A percentile compares a stretch with the other conserved stretches of the same genome.
Conservation (phyloP, 2,797 vertebrate genomes). For the Myiotriccus ornatus region DNA sequence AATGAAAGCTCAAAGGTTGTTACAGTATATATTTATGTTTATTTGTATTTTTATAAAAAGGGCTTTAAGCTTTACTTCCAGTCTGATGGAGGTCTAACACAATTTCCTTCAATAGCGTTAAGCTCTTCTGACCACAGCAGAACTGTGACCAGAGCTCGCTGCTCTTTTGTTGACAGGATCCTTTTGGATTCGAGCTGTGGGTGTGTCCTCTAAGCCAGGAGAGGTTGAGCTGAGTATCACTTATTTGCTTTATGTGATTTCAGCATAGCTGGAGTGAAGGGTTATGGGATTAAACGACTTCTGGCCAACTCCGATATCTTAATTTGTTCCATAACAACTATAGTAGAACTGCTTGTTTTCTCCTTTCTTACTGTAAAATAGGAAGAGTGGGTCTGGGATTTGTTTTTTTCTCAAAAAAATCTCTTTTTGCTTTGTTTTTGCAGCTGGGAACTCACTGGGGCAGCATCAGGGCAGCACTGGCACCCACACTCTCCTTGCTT, state of each 20-base stretch:
- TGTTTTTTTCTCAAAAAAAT: neutral
- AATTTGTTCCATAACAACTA: neutral
- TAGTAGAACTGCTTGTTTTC: neutral
- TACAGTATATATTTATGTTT: neutral
- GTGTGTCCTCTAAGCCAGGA: neutral
- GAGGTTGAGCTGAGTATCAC: neutral
- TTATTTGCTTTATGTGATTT: neutral
- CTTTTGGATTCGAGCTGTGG: neutral
- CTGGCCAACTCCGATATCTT: neutral
- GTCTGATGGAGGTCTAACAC: neutral
- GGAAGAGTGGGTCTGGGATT: neutral
- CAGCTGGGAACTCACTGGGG: neutral
- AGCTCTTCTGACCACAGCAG: neutral
- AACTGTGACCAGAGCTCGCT: neutral
- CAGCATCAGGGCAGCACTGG: neutral
- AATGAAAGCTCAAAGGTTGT: neutral
- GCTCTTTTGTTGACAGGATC: neutral
- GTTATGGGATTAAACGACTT: neutral
- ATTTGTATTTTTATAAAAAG: neutral
- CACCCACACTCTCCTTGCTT: neutral
- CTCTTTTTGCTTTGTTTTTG: neutral
- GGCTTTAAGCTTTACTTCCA: neutral
- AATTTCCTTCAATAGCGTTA: neutral
- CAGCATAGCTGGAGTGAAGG: neutral
- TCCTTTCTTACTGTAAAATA: neutral